Evolutionary conservation across 2,113 vertebrate species (phyloP).

Genomic region (Oreochromis aureus): DNA sequence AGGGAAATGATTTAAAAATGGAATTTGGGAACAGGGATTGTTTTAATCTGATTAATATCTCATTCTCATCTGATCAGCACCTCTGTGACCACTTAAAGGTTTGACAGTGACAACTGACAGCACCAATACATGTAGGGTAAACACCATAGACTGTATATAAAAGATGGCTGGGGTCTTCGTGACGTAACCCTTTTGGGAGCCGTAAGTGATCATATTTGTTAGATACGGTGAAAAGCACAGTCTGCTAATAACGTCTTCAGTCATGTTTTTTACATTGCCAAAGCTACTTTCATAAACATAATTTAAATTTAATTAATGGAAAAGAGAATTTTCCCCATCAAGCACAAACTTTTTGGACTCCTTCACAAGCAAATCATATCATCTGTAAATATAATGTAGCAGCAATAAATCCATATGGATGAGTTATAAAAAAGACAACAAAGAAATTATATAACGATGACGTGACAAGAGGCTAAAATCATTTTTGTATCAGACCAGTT

Average conservation of each 20-base stretch:
- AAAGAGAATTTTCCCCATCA: background rate
- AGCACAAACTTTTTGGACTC: background rate
- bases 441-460: background rate
- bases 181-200: background rate
- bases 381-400: background rate
- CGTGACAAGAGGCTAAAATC: background rate
- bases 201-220: fast-evolving
- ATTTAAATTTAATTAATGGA: background rate
- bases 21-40: fast-evolving
- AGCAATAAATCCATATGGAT: background rate
- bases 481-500: background rate
- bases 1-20: background rate
- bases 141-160: background rate
- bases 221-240: background rate
- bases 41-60: background rate
- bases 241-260: background rate
- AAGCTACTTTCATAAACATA: background rate
- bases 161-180: fast-evolving
- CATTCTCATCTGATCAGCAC: background rate
- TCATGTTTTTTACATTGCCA: background rate
- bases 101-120: background rate
- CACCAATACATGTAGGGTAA: background rate
- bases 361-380: fast-evolving
- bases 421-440: background rate
- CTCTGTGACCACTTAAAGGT: background rate